These are phyloP conservation scores for Argyresthia albistria DNA, from an alignment of 2,888 invertebrate genomes.

Conservation along the genomic window DNA sequence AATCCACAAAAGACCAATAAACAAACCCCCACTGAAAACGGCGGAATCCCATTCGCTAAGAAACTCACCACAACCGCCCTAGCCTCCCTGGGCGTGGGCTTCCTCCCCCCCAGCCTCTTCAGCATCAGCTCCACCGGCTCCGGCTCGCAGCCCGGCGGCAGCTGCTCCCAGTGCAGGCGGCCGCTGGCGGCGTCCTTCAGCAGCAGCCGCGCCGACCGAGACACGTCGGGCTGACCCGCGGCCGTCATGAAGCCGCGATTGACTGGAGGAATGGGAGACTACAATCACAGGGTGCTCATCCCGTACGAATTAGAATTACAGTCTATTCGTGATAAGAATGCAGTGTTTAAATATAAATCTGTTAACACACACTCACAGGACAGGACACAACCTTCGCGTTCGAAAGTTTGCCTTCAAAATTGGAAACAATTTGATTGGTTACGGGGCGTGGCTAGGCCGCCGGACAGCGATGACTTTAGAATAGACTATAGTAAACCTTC, in stretches of 20 bases:
- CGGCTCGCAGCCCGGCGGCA: conserved; percentile 82
- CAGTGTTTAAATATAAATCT: no score
- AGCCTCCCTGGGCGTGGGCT: conserved; percentile 47
- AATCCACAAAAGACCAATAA: not conserved
- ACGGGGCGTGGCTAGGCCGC: no score
- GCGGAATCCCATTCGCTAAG: no score
- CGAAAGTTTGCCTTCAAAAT: no score
- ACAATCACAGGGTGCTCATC: no score
- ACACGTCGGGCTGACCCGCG: conserved; percentile 94
- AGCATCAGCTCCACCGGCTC: conserved; percentile 66
- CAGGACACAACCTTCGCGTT: no score
- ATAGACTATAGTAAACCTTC: no score
- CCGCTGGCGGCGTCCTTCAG: conserved; percentile 95
- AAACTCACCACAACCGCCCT: conserved; percentile 46
- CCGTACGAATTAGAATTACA: no score
- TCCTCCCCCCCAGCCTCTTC: conserved; percentile 19
- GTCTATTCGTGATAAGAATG: no score
- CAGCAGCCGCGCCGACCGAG: conserved; percentile 90
- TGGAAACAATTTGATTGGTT: no score
- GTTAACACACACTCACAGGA: no score
- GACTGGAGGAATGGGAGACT: conserved; percentile 61
- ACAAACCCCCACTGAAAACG: not conserved
- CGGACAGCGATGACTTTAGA: no score
- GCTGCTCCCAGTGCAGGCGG: conserved; percentile 83
- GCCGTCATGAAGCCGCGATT: conserved; percentile 98